A percentile compares a stretch with the other conserved stretches of the same genome.
phyloP scores from a whole-genome alignment of 2,888 invertebrate species.

The Pristionchus arcanus region DNA sequence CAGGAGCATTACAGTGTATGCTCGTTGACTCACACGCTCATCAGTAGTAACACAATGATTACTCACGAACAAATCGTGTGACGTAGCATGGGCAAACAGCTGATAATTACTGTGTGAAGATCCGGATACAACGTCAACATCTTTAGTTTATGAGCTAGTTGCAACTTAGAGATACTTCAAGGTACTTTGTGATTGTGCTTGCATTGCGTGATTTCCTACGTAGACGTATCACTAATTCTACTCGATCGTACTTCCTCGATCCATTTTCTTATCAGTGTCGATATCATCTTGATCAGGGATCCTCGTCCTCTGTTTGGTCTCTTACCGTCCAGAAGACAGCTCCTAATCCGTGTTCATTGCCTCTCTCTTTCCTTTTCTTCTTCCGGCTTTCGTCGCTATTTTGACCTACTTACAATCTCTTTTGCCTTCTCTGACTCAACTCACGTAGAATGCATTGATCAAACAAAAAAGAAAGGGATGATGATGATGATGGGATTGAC shows the following conservation, averaged over 20 bases:
- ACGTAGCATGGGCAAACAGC: neutral
- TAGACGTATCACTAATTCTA: neutral
- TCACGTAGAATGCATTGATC: neutral
- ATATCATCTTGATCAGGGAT: neutral
- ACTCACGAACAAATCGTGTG: neutral
- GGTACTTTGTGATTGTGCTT: too few relatives aligned
- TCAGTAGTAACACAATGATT: neutral
- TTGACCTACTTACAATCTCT: slow-evolving; percentile 41
- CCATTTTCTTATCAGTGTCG: slow-evolving; percentile 7
- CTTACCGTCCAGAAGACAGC: neutral
- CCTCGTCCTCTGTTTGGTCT: neutral
- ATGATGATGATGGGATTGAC: slow-evolving; percentile 27
- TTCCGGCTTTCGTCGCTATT: slow-evolving; percentile 45
- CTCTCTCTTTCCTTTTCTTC: slow-evolving; percentile 5
- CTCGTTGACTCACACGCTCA: neutral
- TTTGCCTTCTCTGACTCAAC: neutral
- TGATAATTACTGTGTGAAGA: slow-evolving; percentile 14
- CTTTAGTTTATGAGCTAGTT: too few relatives aligned
- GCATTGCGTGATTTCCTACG: neutral
- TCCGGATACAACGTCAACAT: neutral
- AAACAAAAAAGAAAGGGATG: slow-evolving; percentile 21
- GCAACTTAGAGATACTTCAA: too few relatives aligned
- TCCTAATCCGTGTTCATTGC: slow-evolving; percentile 39
- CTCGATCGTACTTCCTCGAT: neutral
- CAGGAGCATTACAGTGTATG: neutral